Evolutionary conservation across 2,888 invertebrate genomes (phyloP), one percentile per base, ranked within the genome.

Genomic region (Gerris lacustris): DNA sequence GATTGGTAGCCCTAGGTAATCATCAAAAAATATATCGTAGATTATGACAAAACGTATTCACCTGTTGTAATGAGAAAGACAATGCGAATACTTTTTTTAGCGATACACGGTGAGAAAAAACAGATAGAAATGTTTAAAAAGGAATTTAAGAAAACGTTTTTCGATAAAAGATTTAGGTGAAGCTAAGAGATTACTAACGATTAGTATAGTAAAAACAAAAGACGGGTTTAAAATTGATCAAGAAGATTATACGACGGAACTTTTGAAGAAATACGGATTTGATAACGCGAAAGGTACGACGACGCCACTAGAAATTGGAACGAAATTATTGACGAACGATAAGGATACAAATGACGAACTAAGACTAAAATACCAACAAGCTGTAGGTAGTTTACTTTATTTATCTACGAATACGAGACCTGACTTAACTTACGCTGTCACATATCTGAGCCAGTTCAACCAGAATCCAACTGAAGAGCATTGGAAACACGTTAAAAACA

Each of bases 401-500:
- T n/a, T 70, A 55, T 67, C 70, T 11, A 55, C 43, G 7, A 18
- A 62, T 45, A 70, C 67, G 31, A 67, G 70, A 67, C 70, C 67
- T 2, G 70, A 70, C 44, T 67, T 70, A 44, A 44, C 62, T 5
- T 70, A 70, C 63, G 55, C 67, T 7, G 67, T 70, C 44, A 67
- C 66, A 31, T 67, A 55, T 43, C 31, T 67, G 44, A 67, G 67
- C 31, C 70, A 67, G 31, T 63, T 44, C 17, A 63, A 47, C 45
- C n/a, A 43, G 17, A 67, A 67, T 43, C 67, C 67, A 43, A 66
- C 17, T 6, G 63, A 15, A 63, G 69, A 18, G n/a, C 45, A 69
- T 31, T 74, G 67, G 69, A 71, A 72, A 15, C 69, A 69, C 6
- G 76, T 73, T 2, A 75, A 75, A 69, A 11, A 44, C 4, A 66